Evolutionary conservation across 37 sponge, comb jelly and placozoan genomes (phyloP).

Genomic region (Aplysina aerophoba): DNA sequence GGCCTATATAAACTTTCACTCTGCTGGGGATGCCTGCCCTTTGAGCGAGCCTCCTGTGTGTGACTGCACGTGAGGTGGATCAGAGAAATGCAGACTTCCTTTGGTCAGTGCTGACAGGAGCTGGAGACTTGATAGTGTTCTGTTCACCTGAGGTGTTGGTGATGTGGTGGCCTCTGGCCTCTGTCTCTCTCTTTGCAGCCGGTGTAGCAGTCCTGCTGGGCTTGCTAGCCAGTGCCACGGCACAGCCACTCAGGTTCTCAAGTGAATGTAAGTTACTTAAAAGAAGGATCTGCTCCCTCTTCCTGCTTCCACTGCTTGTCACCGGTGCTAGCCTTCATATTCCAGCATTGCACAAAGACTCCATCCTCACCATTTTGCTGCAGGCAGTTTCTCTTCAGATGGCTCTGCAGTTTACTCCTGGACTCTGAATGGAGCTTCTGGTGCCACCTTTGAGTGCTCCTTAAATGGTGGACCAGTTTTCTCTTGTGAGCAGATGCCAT

Average conservation of each 20-base stretch:
- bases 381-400: too few relatives aligned
- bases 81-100: neutral
- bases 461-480: neutral
- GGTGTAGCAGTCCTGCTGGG: conserved; percentile 19
- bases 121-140: neutral
- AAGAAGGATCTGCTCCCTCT: neutral
- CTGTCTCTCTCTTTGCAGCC: neutral
- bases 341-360: too few relatives aligned
- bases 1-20: too few relatives aligned
- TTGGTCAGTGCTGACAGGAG: neutral
- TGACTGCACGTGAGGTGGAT: too few relatives aligned
- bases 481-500: neutral
- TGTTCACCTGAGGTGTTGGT: neutral
- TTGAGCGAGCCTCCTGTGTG: too few relatives aligned
- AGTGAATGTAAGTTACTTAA: neutral
- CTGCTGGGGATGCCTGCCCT: too few relatives aligned
- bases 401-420: conserved; percentile 5
- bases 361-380: too few relatives aligned
- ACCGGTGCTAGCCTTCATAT: too few relatives aligned
- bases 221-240: conserved; percentile 6
- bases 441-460: conserved; percentile 5
- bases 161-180: neutral
- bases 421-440: neutral
- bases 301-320: neutral
- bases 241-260: neutral